A percentile compares a stretch with the other conserved stretches of the same genome.
Conservation (phyloP, 2,113 vertebrate genomes). For the Columba janthina region DNA sequence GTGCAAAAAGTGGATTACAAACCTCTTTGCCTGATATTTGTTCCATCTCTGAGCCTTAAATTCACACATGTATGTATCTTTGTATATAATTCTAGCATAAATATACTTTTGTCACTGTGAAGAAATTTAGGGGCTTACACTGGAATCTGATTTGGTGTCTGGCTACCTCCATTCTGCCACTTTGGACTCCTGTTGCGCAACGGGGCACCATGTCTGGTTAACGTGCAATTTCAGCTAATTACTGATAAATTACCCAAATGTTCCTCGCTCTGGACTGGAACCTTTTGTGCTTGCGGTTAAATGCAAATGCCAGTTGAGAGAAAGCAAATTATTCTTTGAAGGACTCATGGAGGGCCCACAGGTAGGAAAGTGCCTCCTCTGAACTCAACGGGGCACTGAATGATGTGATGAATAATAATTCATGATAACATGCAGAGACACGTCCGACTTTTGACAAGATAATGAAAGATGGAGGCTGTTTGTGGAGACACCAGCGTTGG, state of each 20-base stretch:
- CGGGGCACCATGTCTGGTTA: background rate
- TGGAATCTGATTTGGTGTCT: background rate
- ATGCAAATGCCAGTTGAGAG: background rate
- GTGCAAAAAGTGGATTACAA: background rate
- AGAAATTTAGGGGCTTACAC: accelerated
- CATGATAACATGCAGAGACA: background rate
- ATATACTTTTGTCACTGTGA: background rate
- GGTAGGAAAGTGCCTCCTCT: background rate
- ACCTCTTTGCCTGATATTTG: accelerated
- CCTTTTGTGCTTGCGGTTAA: background rate
- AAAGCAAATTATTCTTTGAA: background rate
- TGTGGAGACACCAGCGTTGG: background rate
- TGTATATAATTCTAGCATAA: background rate
- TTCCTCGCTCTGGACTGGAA: background rate
- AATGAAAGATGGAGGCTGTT: background rate
- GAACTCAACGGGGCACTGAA: accelerated
- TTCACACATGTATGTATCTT: accelerated
- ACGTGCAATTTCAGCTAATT: background rate
- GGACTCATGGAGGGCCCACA: background rate
- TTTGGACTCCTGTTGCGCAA: accelerated
- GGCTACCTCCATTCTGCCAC: background rate
- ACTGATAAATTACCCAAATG: background rate
- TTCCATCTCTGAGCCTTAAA: background rate
- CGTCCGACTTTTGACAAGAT: background rate
- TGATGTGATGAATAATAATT: background rate